A percentile compares a stretch with the other conserved stretches of the same genome.
Conservation (phyloP, 2,888 invertebrate species). For the Entomobrya multifasciata region DNA sequence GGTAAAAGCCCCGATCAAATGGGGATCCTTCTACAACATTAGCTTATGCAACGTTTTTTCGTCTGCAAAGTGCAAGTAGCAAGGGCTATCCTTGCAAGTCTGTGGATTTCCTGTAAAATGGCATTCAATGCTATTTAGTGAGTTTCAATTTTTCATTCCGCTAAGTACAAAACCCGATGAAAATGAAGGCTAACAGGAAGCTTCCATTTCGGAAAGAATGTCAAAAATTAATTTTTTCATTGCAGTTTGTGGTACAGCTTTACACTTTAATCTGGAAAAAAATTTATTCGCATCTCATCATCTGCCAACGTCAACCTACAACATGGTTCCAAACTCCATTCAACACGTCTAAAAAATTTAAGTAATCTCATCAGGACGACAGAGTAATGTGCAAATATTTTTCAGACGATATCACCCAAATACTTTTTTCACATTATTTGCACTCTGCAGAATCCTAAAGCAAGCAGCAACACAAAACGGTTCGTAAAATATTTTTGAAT, state of each 20-base stretch:
- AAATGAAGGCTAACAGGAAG: not conserved
- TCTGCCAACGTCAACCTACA: not conserved
- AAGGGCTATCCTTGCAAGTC: too few relatives aligned
- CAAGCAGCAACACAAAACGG: too few relatives aligned
- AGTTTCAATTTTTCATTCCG: too few relatives aligned
- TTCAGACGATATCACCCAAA: not conserved
- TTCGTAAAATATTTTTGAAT: too few relatives aligned
- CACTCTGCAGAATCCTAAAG: not conserved
- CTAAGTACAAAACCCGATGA: too few relatives aligned
- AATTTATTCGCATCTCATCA: conserved; percentile 21
- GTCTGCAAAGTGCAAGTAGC: too few relatives aligned
- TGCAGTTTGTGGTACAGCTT: not conserved
- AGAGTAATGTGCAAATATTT: not conserved
- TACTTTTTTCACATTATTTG: not conserved
- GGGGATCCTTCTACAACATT: too few relatives aligned
- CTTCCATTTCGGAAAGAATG: not conserved
- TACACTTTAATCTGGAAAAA: conserved; percentile 37
- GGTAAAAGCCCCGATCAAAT: too few relatives aligned
- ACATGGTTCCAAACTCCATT: not conserved
- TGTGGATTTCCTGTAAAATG: too few relatives aligned
- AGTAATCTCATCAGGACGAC: not conserved
- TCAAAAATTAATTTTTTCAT: not conserved
- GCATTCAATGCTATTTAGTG: too few relatives aligned
- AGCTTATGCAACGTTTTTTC: too few relatives aligned
- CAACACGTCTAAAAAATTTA: conserved; percentile 12